Evolutionary conservation across 1,140 invertebrate species (phyloP).

Genomic region (honey bee (Apis mellifera)): DNA sequence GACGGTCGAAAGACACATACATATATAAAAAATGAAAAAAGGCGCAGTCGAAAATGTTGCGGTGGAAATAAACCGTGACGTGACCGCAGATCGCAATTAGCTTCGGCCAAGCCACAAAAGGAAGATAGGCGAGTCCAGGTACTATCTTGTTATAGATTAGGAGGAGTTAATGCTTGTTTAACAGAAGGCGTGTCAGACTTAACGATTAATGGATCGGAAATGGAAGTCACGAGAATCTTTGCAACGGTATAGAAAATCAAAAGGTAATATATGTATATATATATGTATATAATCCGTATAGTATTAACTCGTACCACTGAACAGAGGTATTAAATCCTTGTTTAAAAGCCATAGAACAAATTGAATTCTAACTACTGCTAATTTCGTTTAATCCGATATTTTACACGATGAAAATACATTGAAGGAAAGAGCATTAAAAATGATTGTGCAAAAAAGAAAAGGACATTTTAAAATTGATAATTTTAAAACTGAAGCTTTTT

Average conservation of each 20-base stretch:
- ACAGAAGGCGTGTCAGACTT: slow-evolving; percentile 13
- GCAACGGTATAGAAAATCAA: background rate
- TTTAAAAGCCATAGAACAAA: no score
- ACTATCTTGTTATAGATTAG: slow-evolving; percentile 26
- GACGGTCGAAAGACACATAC: no score
- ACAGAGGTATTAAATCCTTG: no score
- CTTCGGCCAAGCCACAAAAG: slow-evolving; percentile 10
- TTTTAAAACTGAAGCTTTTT: no score
- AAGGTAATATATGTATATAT: background rate
- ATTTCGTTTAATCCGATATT: no score
- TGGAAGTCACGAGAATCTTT: background rate
- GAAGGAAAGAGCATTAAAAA: no score
- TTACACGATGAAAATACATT: no score
- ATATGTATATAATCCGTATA: background rate
- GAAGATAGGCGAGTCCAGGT: background rate
- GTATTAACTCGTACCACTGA: background rate
- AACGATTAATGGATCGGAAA: slow-evolving; percentile 25
- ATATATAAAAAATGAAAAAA: no score
- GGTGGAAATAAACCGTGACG: slow-evolving; percentile 2
- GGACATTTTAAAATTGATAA: no score
- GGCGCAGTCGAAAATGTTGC: background rate
- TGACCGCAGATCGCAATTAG: slow-evolving; percentile 43
- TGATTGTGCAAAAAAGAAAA: no score
- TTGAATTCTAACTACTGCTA: no score
- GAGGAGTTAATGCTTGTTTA: slow-evolving; percentile 10